Evolutionary conservation across 35 echinoderm and acorn worm species (phyloP).

Genomic region (Diadema setosum): DNA sequence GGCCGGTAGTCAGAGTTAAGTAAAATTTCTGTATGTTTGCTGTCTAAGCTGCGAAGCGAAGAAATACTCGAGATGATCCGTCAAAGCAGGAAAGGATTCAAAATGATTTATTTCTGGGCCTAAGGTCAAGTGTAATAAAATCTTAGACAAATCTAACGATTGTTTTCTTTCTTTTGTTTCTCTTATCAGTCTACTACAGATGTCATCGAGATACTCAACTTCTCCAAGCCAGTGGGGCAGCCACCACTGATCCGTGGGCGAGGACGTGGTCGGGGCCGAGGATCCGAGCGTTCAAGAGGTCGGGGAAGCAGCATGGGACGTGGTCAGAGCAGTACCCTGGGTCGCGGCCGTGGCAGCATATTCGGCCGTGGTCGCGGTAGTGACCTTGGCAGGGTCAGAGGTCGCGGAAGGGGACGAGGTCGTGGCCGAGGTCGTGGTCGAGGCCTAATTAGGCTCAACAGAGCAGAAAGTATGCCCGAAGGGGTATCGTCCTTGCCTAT

Average conservation of each 20-base stretch:
- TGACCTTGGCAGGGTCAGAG: not conserved
- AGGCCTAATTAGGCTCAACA: not conserved
- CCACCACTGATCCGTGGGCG: not conserved
- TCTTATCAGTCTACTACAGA: slow-evolving; percentile 1
- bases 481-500: not conserved
- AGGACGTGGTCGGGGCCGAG: not conserved
- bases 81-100: too few relatives aligned
- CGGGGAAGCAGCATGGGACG: not conserved
- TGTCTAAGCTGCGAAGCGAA: too few relatives aligned
- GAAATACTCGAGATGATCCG: too few relatives aligned
- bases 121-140: too few relatives aligned
- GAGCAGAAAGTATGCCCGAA: not conserved
- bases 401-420: not conserved
- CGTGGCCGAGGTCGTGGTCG: not conserved
- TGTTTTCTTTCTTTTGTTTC: not conserved
- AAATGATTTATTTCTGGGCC: too few relatives aligned
- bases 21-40: too few relatives aligned
- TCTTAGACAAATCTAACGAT: too few relatives aligned
- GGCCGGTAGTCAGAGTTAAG: too few relatives aligned
- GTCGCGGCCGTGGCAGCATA: not conserved
- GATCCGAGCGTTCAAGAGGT: not conserved
- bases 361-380: not conserved
- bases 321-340: not conserved
- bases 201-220: not conserved
- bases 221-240: not conserved